A percentile compares a stretch with the other conserved stretches of the same genome.
These are phyloP conservation scores for Ormyrus pomaceus DNA, from an alignment of 2,888 invertebrate genomes.

Conservation along the genomic window DNA sequence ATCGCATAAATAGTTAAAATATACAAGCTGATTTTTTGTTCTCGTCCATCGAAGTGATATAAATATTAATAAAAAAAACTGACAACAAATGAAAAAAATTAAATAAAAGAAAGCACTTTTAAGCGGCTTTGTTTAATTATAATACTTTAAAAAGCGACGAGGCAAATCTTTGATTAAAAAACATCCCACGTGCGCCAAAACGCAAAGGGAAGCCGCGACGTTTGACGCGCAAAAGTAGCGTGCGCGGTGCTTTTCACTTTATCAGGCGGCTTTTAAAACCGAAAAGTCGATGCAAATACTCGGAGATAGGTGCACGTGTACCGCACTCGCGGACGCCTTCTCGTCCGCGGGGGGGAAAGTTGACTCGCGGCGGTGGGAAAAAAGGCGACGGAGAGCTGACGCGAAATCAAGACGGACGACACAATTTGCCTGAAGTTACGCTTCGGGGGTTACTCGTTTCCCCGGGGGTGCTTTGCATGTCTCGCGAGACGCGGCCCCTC, in stretches of 20 bases:
- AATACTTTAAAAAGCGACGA: too few relatives aligned
- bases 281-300: too few relatives aligned
- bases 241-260: too few relatives aligned
- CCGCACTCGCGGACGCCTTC: slow-evolving; percentile 1
- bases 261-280: too few relatives aligned
- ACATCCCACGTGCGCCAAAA: background rate
- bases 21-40: too few relatives aligned
- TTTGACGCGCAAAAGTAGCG: background rate
- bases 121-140: too few relatives aligned
- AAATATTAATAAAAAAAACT: too few relatives aligned
- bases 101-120: too few relatives aligned
- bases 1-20: too few relatives aligned
- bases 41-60: too few relatives aligned
- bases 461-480: slow-evolving; percentile 46
- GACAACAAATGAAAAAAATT: too few relatives aligned
- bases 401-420: slow-evolving; percentile 51
- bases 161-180: too few relatives aligned
- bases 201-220: background rate
- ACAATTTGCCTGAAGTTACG: slow-evolving; percentile 52
- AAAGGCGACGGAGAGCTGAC: background rate
- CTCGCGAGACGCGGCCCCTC: slow-evolving; percentile 38
- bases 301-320: background rate
- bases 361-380: background rate
- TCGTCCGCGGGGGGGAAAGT: background rate
- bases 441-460: slow-evolving; percentile 23